Conservation (phyloP, 2,113 vertebrate genomes). For the Syrrhaptes paradoxus region DNA sequence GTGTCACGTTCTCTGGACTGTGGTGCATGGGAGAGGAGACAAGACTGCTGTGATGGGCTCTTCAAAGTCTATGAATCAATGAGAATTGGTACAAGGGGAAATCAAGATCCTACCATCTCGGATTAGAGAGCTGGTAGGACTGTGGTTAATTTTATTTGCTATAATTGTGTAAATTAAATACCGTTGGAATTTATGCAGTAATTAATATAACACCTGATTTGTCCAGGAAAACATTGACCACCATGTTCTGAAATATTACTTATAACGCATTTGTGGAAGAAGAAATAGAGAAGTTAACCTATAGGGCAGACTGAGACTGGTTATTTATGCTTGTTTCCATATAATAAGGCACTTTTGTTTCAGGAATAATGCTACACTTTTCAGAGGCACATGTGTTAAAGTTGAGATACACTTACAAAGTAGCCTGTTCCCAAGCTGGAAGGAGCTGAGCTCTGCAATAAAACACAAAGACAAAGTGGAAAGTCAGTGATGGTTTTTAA, state of each 20-base stretch:
- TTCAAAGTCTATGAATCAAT: neutral
- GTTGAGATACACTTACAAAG: constrained; percentile 82
- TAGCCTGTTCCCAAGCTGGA: constrained; percentile 87
- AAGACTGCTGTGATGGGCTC: neutral
- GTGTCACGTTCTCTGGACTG: neutral
- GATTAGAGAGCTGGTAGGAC: neutral
- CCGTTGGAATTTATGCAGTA: neutral
- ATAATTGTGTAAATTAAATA: neutral
- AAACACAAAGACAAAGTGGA: constrained; percentile 78
- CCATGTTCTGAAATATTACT: neutral
- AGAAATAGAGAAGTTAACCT: neutral
- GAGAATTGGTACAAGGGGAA: neutral
- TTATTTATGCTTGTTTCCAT: neutral
- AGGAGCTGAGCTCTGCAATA: constrained; percentile 82
- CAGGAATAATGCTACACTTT: neutral
- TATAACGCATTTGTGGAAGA: neutral
- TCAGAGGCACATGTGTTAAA: constrained; percentile 46
- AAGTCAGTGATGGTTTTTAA: constrained; percentile 78
- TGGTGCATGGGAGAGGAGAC: neutral
- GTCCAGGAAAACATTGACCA: neutral
- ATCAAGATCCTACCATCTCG: neutral
- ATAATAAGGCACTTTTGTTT: neutral
- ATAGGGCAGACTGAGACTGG: neutral
- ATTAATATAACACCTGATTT: neutral
- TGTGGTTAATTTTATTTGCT: neutral